These are phyloP conservation scores for Ips nitidus DNA, from an alignment of 1,140 invertebrate genomes.

Conservation along the genomic window DNA sequence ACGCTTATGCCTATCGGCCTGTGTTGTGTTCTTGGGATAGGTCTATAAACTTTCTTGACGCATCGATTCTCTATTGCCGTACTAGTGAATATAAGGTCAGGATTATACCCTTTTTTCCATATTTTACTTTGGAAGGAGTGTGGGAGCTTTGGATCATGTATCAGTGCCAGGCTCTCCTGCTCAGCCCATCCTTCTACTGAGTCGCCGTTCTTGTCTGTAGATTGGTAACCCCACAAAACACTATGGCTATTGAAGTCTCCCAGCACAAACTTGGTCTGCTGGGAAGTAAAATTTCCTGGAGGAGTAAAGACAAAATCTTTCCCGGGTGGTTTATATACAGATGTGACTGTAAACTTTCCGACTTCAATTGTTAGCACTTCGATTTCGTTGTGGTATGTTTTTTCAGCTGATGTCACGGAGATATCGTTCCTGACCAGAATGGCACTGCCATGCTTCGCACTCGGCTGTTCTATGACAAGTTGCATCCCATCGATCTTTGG, in stretches of 20 bases:
- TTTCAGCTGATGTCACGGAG: constrained; percentile 1
- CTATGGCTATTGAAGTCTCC: constrained; percentile 6
- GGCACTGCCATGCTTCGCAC: background rate
- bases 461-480: background rate
- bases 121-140: constrained; percentile 1
- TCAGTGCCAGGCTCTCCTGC: background rate
- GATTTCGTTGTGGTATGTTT: constrained; percentile 6
- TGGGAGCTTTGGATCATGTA: constrained; percentile 6
- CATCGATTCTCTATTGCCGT: constrained; percentile 6
- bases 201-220: constrained; percentile 1
- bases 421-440: constrained; percentile 2
- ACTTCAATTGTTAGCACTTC: constrained; percentile 7
- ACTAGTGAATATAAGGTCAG: background rate
- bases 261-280: background rate
- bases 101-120: constrained; percentile 8
- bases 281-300: constrained; percentile 2
- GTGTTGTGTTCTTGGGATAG: background rate
- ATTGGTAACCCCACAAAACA: background rate
- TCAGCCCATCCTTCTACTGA: constrained; percentile 2
- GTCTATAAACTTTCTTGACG: constrained; percentile 1
- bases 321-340: constrained; percentile 10
- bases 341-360: background rate
- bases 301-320: constrained; percentile 4
- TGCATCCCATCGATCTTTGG: too few species aligned
- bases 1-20: too few species aligned